phyloP scores from a whole-genome alignment of 2,888 invertebrate genomes.

The Nudaria mundana region DNA sequence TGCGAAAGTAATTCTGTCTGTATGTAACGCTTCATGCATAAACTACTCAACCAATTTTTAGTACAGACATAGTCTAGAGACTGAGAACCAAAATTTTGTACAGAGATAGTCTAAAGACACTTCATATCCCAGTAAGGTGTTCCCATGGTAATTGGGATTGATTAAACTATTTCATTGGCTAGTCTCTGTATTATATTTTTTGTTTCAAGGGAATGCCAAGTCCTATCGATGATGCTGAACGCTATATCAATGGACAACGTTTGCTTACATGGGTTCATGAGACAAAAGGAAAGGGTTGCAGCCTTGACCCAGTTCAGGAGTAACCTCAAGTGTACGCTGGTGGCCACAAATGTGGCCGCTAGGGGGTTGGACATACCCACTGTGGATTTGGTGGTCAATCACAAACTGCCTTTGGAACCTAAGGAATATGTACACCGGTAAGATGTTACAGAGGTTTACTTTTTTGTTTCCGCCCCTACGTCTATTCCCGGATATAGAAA shows the following conservation, averaged over 20 bases:
- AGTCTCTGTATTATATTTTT: too few species aligned
- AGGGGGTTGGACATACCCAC: constrained; percentile 97
- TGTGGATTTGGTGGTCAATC: constrained; percentile 97
- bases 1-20: too few species aligned
- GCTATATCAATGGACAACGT: constrained; percentile 94
- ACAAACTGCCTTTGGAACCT: constrained; percentile 93
- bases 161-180: too few species aligned
- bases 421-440: constrained; percentile 96
- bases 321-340: constrained; percentile 91
- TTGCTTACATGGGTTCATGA: constrained; percentile 95
- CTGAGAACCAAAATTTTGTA: too few species aligned
- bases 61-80: too few species aligned
- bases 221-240: constrained; percentile 93
- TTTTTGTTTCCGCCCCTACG: too few species aligned
- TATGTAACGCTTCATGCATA: too few species aligned
- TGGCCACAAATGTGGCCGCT: constrained; percentile 98
- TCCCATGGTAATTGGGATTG: too few species aligned
- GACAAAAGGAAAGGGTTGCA: constrained; percentile 91
- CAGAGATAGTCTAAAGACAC: too few species aligned
- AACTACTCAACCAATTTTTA: too few species aligned
- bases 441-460: background rate
- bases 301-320: constrained; percentile 95
- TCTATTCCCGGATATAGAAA: too few species aligned
- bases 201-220: constrained; percentile 89
- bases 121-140: too few species aligned